These are phyloP conservation scores for Hemibagrus wyckioides DNA, from an alignment of 2,113 vertebrate species.

Conservation along the genomic window DNA sequence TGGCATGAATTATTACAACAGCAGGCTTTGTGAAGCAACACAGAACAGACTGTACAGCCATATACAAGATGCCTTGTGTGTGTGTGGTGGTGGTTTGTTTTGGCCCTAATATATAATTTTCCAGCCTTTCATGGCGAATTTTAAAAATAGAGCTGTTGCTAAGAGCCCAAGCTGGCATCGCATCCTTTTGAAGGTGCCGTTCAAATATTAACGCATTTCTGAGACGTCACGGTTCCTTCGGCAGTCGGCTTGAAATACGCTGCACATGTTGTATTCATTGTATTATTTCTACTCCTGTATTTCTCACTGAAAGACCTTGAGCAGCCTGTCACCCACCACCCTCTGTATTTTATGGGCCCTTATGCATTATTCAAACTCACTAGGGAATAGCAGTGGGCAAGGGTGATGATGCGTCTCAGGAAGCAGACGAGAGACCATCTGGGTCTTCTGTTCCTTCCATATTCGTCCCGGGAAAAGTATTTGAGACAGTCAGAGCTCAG, in stretches of 20 bases:
- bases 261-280: neutral
- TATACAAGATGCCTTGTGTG: neutral
- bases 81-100: neutral
- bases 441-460: conserved; percentile 45
- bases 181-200: conserved; percentile 20
- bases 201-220: conserved; percentile 53
- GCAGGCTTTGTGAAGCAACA: neutral
- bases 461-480: neutral
- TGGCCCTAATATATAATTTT: conserved; percentile 19
- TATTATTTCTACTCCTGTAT: conserved; percentile 18
- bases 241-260: neutral
- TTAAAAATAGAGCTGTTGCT: conserved; percentile 44
- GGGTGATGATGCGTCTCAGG: neutral
- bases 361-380: conserved; percentile 39
- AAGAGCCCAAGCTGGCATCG: conserved; percentile 13
- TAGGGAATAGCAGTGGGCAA: conserved; percentile 9
- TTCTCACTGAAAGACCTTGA: neutral
- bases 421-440: conserved; percentile 2
- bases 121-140: conserved; percentile 19
- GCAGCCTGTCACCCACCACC: neutral
- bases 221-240: conserved; percentile 33
- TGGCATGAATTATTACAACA: neutral
- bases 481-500: neutral
- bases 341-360: conserved; percentile 18
- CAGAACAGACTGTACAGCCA: conserved; percentile 3